phyloP scores from a whole-genome alignment of 2,888 invertebrate genomes.

The Rhingia campestris region DNA sequence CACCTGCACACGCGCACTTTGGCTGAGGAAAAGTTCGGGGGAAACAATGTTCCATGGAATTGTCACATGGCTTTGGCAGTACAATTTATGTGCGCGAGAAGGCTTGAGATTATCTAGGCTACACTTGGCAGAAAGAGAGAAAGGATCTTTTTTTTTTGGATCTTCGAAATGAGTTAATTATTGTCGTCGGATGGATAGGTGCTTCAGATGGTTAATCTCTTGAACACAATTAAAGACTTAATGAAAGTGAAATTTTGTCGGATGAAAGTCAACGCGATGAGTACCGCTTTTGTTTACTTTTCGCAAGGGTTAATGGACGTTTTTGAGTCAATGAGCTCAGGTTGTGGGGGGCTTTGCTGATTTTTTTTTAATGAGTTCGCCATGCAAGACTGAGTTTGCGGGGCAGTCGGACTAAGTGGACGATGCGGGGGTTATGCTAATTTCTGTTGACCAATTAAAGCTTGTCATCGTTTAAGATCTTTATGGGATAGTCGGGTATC shows the following conservation, averaged over 20 bases:
- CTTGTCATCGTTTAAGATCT: not conserved
- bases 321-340: not conserved
- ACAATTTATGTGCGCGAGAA: not conserved
- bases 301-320: not conserved
- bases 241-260: constrained; percentile 27
- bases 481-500: too few species aligned
- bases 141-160: not conserved
- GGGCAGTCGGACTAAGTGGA: not conserved
- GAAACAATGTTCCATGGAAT: constrained; percentile 17
- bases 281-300: not conserved
- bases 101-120: not conserved
- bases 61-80: constrained; percentile 17
- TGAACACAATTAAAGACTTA: not conserved
- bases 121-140: not conserved
- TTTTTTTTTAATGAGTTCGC: not conserved
- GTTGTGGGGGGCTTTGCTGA: not conserved
- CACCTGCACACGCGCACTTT: constrained; percentile 16
- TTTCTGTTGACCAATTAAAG: not conserved
- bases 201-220: constrained; percentile 11
- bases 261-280: constrained; percentile 17
- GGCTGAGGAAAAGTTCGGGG: not conserved
- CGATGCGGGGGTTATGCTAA: not conserved
- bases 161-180: constrained; percentile 15
- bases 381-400: not conserved
- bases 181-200: not conserved